phyloP scores from a whole-genome alignment of 2,797 vertebrate genomes.

The Argyrosomus regius region DNA sequence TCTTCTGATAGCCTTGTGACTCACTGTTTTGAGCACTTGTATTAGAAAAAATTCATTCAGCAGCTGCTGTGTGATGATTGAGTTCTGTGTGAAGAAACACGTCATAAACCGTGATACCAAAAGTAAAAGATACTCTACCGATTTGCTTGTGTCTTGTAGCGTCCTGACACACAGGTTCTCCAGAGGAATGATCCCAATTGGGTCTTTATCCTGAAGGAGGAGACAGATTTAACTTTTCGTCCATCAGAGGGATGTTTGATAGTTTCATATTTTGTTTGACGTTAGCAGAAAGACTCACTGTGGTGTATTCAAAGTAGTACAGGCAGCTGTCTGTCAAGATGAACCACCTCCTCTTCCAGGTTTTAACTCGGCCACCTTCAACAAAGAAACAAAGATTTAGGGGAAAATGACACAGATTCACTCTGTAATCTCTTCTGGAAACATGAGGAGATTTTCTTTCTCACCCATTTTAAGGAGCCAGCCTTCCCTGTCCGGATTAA shows the following conservation, averaged over 20 bases:
- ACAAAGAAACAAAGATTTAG: background rate
- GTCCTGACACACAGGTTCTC: conserved; percentile 92
- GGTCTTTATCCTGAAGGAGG: conserved; percentile 92
- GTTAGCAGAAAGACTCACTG: conserved; percentile 83
- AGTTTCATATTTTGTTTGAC: background rate
- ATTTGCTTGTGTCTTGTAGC: conserved; percentile 88
- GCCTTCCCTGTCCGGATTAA: conserved; percentile 94
- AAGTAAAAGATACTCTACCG: conserved; percentile 73
- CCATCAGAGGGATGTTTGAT: background rate
- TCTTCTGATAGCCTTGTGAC: conserved; percentile 25
- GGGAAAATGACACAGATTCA: accelerated
- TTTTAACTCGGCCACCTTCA: conserved; percentile 95
- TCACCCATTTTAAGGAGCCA: conserved; percentile 96
- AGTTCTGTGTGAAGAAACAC: background rate
- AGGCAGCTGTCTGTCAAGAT: conserved; percentile 96
- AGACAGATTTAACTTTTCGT: background rate
- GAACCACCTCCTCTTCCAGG: conserved; percentile 98
- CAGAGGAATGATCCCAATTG: conserved; percentile 94
- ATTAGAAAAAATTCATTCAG: conserved; percentile 21
- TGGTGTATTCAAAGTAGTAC: conserved; percentile 97
- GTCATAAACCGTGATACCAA: background rate
- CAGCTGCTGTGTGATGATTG: conserved; percentile 41
- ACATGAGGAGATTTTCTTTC: conserved; percentile 11
- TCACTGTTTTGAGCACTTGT: conserved; percentile 23
- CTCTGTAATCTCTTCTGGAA: background rate